These are phyloP conservation scores for Sebastes reedi DNA, from an alignment of 2,797 vertebrate species.

Conservation along the genomic window DNA sequence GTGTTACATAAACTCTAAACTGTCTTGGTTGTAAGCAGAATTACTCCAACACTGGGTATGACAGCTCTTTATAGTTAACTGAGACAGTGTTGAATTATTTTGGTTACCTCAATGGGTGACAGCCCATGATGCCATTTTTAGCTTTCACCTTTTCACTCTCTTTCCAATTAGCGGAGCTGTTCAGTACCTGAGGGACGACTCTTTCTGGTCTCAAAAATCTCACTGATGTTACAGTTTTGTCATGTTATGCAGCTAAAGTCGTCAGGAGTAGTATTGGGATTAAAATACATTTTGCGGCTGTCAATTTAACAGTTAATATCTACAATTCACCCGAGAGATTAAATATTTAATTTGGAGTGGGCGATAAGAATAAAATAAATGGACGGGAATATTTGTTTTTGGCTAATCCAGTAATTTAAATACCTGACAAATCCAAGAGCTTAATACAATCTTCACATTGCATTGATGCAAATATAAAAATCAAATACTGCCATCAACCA, in stretches of 20 bases:
- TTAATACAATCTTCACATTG: not conserved
- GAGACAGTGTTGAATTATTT: not conserved
- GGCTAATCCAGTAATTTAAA: not conserved
- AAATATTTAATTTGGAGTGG: not conserved
- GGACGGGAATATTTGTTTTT: not conserved
- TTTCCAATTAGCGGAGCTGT: not conserved
- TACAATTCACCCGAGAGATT: not conserved
- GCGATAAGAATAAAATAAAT: not conserved
- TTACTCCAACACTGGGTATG: not conserved
- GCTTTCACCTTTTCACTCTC: not conserved
- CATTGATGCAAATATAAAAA: not conserved
- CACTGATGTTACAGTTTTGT: not conserved
- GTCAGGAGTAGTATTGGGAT: not conserved
- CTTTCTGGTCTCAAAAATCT: not conserved
- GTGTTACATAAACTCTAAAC: not conserved
- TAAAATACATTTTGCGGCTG: not conserved
- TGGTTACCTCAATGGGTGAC: not conserved
- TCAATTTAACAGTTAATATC: not conserved
- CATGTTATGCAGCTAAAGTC: not conserved
- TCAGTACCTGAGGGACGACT: not conserved
- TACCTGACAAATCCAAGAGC: not conserved
- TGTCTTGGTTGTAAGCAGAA: not conserved
- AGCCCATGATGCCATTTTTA: slow-evolving; percentile 19
- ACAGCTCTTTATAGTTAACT: not conserved
- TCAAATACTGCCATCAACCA: not conserved